A percentile compares a stretch with the other conserved stretches of the same genome.
Conservation (phyloP, 1,140 invertebrate genomes). For the Dermatophagoides farinae region DNA sequence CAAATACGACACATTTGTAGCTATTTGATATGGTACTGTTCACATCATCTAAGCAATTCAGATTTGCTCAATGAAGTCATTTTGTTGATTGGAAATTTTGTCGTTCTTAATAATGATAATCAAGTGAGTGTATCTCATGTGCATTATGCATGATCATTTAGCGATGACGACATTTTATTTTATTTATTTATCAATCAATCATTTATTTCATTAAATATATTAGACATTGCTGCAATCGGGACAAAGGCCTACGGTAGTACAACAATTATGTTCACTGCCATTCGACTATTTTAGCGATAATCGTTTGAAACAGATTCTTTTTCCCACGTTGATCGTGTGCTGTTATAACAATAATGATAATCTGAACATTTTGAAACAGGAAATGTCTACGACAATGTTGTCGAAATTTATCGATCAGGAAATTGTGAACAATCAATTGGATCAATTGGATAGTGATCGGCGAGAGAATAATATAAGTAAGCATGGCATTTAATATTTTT, state of each 20-base stretch:
- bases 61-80: slow-evolving; percentile 50
- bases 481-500: not conserved
- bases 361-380: slow-evolving; percentile 46
- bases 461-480: not conserved
- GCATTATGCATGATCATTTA: not conserved
- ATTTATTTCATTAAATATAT: slow-evolving; percentile 20
- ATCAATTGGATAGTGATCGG: not conserved
- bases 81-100: slow-evolving; percentile 55
- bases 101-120: slow-evolving; percentile 53
- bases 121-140: slow-evolving; percentile 38
- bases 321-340: slow-evolving; percentile 66
- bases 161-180: not conserved
- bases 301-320: slow-evolving; percentile 46
- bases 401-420: slow-evolving; percentile 26
- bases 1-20: slow-evolving; percentile 70
- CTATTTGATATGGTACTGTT: slow-evolving; percentile 58
- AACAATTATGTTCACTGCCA: slow-evolving; percentile 67
- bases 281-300: slow-evolving; percentile 70
- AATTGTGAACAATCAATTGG: slow-evolving; percentile 1
- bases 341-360: slow-evolving; percentile 47
- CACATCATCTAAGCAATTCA: slow-evolving; percentile 27
- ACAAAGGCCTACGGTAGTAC: slow-evolving; percentile 58
- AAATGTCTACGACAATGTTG: slow-evolving; percentile 46
- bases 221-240: slow-evolving; percentile 56
- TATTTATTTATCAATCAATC: not conserved